Percentiles rank a stretch among this genome's conserved stretches.
Evolutionary conservation across 1,140 invertebrate genomes (phyloP).

Genomic region (Aphidius gifuensis): DNA sequence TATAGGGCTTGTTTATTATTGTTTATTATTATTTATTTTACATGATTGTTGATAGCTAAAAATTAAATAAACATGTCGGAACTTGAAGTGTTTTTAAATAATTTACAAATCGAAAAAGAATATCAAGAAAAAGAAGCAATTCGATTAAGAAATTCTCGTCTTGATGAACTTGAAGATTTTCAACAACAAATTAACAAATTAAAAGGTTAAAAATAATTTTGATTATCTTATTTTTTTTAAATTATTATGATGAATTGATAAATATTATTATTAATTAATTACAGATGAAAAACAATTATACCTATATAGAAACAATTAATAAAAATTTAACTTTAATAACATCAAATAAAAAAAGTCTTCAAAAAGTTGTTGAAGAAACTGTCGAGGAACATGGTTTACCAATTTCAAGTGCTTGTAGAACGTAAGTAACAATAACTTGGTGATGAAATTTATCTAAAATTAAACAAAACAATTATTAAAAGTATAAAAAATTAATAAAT

Average conservation of each 20-base stretch:
- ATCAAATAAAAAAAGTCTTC: constrained; percentile 9
- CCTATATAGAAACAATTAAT: neutral
- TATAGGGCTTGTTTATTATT: no score
- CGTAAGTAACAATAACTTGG: neutral
- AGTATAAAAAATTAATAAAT: no score
- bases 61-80: no score
- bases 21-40: no score
- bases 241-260: neutral
- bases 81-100: no score
- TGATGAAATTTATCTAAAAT: neutral
- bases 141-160: no score
- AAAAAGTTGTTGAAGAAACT: constrained; percentile 9
- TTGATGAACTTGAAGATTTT: no score
- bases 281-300: constrained; percentile 4
- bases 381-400: neutral
- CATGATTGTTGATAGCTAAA: no score
- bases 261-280: neutral
- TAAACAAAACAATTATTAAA: neutral
- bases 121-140: no score
- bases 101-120: no score
- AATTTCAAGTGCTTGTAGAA: constrained; percentile 10
- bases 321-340: constrained; percentile 11
- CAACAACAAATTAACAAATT: neutral
- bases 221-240: neutral
- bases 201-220: neutral